phyloP scores from a whole-genome alignment of 2,113 vertebrate genomes.

The Nematolebias whitei region DNA sequence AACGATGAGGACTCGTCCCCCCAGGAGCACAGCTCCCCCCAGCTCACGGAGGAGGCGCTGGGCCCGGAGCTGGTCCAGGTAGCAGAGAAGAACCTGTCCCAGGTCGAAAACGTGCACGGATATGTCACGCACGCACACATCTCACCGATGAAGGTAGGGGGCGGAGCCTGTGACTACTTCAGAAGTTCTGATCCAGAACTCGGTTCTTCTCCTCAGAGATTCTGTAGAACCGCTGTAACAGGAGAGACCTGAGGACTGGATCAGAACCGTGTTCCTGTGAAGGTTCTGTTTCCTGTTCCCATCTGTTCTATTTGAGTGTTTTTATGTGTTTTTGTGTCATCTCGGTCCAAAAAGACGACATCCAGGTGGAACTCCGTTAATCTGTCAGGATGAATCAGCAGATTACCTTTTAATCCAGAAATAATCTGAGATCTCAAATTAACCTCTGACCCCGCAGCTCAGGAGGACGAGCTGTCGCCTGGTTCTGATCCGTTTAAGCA shows the following conservation, averaged over 20 bases:
- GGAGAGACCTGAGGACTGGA: neutral
- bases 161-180: neutral
- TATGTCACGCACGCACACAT: conserved; percentile 95
- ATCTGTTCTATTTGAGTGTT: neutral
- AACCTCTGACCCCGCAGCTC: too few species aligned
- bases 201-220: too few species aligned
- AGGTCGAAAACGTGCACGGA: conserved; percentile 94
- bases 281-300: neutral
- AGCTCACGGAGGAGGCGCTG: conserved; percentile 82
- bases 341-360: neutral
- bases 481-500: too few species aligned
- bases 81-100: conserved; percentile 93
- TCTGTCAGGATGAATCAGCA: neutral
- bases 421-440: too few species aligned
- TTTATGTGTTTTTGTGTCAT: neutral
- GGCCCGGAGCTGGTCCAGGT: conserved; percentile 94
- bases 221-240: too few species aligned
- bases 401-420: too few species aligned
- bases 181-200: neutral
- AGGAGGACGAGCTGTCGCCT: too few species aligned
- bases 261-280: neutral
- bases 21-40: conserved; percentile 89
- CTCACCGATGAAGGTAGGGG: conserved; percentile 96
- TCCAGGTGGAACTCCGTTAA: neutral
- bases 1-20: conserved; percentile 91